Base-by-base conservation (phyloP, 2,113 vertebrate species). In the Echinops telfairi region DNA sequence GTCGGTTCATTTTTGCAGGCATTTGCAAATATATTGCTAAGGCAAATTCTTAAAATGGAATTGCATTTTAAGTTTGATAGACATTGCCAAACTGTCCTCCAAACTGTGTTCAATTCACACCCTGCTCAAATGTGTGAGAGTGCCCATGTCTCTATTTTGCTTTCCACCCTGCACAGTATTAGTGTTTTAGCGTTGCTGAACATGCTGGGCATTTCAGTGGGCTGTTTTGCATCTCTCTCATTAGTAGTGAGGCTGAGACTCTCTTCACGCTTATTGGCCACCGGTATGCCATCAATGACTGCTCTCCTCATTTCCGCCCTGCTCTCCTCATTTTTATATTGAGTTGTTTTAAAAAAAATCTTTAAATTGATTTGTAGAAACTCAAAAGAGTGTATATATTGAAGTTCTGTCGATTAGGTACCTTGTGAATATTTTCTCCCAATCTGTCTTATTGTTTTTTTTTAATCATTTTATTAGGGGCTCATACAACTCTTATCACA, bases 21-120 rank as follows among this genome's bases (percentile, higher is more conserved):
- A 94, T 91, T 92, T 91, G 81, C 77, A 95, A 95, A 94, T 95
- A 81, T 91, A 94, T 90, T 62, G 88, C 78, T 80, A 94, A 89
- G 89, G 77, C 91, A 93, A 91, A 86, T 64, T 94, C 79, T 64
- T 95, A 95, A 97, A 95, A 92, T 95, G 90, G 89, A 92, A 97
- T 95, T 94, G 92, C 89, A 95, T 96, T 95, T 97, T 97, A 92
- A 96, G 58, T 95, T 95, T 97, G 95, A 95, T 89, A 94, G 93
- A 95, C 87, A 78, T 87, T 91, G 94, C 95, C 94, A 95, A 97
- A 89, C 83, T 96, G 93, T 94, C 93, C 94, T 96, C 89, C 77
- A n/a, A 97, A 86, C 73, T 60, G 77, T 81, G 81, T 95, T 95
- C 87, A 95, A 89, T 94, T 89, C 93, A 92, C 86, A 89, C 95